These are phyloP conservation scores for Xestia ashworthii DNA, from an alignment of 2,888 invertebrate genomes.

Conservation along the genomic window DNA sequence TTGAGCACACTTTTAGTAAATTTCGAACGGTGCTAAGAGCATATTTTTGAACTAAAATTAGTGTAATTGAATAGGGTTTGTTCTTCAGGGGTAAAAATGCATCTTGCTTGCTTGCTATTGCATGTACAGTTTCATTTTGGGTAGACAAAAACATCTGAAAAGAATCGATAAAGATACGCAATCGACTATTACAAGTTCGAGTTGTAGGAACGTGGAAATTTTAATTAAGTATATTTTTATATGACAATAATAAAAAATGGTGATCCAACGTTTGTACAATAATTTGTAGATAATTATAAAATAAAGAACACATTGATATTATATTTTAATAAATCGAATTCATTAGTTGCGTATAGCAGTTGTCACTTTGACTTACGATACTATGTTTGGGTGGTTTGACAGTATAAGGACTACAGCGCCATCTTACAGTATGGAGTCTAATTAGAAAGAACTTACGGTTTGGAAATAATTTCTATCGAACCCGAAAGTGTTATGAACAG, in stretches of 20 bases:
- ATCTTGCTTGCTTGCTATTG: neutral
- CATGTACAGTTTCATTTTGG: neutral
- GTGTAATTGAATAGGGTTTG: too few relatives aligned
- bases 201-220: neutral
- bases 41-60: neutral
- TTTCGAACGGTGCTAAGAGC: neutral
- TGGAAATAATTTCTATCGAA: neutral
- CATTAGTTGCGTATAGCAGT: too few relatives aligned
- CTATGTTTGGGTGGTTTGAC: neutral
- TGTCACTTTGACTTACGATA: neutral
- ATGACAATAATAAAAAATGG: neutral
- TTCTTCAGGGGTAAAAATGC: neutral
- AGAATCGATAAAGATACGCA: neutral
- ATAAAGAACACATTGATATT: neutral
- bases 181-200: neutral
- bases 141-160: neutral
- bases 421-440: slow-evolving; percentile 16
- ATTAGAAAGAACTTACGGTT: neutral
- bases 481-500: slow-evolving; percentile 5
- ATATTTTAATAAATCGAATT: neutral
- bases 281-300: neutral
- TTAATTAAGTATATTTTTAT: neutral
- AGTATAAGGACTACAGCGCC: slow-evolving; percentile 1
- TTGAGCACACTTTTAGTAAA: neutral
- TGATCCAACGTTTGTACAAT: neutral